Percentiles rank a stretch among this genome's conserved stretches.
These are phyloP conservation scores for Phania funesta DNA, from an alignment of 2,888 invertebrate species.

Conservation along the genomic window DNA sequence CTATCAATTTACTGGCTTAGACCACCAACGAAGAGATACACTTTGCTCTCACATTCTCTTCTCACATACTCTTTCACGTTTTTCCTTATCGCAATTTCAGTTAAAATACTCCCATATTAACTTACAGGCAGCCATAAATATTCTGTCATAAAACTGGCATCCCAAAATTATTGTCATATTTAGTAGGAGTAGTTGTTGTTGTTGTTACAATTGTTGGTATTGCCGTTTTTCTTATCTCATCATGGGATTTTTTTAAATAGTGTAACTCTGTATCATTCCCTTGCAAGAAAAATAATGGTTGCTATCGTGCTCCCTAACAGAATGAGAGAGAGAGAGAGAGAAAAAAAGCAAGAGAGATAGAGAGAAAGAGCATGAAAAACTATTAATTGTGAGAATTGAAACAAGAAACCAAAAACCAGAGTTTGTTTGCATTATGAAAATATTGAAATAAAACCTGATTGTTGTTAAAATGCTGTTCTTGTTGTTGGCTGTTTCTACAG, in stretches of 20 bases:
- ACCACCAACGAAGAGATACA: constrained; percentile 42
- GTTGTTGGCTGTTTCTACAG: neutral
- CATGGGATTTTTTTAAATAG: constrained; percentile 43
- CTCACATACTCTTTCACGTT: constrained; percentile 5
- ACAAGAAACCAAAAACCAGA: neutral
- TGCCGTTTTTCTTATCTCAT: constrained; percentile 47
- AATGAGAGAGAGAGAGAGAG: constrained; percentile 37
- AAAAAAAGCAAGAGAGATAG: neutral
- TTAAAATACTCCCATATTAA: constrained; percentile 25
- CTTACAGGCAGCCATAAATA: constrained; percentile 4
- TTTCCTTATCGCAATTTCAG: constrained; percentile 24
- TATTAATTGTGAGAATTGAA: constrained; percentile 21
- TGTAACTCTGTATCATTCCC: constrained; percentile 42
- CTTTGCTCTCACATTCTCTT: constrained; percentile 16
- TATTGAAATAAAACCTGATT: constrained; percentile 48
- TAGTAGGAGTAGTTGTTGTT: neutral
- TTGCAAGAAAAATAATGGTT: constrained; percentile 3
- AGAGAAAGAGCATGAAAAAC: constrained; percentile 20
- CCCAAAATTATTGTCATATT: neutral
- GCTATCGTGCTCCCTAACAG: neutral
- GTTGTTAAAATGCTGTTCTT: constrained; percentile 31
- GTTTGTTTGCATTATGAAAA: constrained; percentile 25
- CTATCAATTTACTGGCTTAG: neutral
- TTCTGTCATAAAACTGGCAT: neutral
- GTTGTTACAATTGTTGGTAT: constrained; percentile 3